These are phyloP conservation scores for Corapipo altera DNA, from an alignment of 2,113 vertebrate genomes.

Conservation along the genomic window DNA sequence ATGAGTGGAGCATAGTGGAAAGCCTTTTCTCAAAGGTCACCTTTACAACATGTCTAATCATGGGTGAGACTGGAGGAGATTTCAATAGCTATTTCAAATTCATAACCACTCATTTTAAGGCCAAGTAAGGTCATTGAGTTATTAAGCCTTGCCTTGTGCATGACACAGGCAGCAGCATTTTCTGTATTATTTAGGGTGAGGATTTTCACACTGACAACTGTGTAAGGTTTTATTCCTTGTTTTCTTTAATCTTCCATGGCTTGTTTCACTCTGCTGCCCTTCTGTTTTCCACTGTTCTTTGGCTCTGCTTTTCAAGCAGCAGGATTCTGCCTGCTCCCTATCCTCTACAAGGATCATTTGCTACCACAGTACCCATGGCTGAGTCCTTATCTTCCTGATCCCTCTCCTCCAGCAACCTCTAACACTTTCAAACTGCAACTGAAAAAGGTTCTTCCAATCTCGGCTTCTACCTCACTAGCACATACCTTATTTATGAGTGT, in stretches of 20 bases:
- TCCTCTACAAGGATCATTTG: neutral
- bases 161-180: neutral
- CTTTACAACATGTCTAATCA: neutral
- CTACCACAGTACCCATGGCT: neutral
- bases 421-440: neutral
- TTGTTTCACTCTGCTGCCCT: neutral
- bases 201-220: neutral
- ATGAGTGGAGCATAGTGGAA: neutral
- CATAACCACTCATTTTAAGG: neutral
- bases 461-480: neutral
- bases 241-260: neutral
- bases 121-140: neutral
- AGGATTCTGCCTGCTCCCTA: neutral
- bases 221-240: neutral
- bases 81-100: neutral
- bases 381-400: neutral
- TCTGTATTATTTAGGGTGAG: neutral
- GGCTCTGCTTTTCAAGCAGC: neutral
- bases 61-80: neutral
- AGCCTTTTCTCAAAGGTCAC: neutral
- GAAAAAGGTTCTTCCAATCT: neutral
- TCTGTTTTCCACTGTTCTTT: neutral
- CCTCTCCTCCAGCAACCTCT: neutral
- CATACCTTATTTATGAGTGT: neutral
- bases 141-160: neutral